These are phyloP conservation scores for Orientallactaga sibirica DNA, from an alignment of 2,797 vertebrate genomes.

Conservation along the genomic window DNA sequence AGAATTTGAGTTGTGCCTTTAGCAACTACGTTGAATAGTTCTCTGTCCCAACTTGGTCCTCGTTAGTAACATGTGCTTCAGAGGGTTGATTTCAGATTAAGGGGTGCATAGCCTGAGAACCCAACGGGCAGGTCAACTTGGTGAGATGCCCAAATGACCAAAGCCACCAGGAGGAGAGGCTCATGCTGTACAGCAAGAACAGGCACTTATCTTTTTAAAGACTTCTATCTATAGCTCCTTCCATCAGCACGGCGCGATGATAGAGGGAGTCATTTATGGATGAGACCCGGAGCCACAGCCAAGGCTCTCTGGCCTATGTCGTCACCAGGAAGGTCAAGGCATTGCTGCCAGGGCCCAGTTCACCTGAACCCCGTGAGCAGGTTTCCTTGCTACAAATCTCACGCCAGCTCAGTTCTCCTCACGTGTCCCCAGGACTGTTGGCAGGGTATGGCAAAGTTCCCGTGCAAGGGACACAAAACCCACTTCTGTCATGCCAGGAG, in stretches of 20 bases:
- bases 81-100: background rate
- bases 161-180: background rate
- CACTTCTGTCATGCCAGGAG: background rate
- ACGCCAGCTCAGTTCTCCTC: background rate
- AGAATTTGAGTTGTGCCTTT: background rate
- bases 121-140: background rate
- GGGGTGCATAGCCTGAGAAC: background rate
- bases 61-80: background rate
- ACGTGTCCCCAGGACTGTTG: accelerated
- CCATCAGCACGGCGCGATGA: background rate
- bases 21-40: background rate
- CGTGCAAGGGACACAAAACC: background rate
- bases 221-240: background rate
- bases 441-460: background rate
- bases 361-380: background rate
- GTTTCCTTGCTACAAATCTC: background rate
- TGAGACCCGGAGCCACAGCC: background rate
- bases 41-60: background rate
- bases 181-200: background rate
- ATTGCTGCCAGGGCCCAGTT: background rate
- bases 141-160: background rate
- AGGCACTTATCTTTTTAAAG: background rate
- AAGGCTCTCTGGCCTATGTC: background rate
- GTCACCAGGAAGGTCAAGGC: background rate
- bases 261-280: background rate